Percentiles rank a stretch among this genome's conserved stretches.
Conservation (phyloP, 2,888 invertebrate genomes). For the Eupeodes latifasciatus region DNA sequence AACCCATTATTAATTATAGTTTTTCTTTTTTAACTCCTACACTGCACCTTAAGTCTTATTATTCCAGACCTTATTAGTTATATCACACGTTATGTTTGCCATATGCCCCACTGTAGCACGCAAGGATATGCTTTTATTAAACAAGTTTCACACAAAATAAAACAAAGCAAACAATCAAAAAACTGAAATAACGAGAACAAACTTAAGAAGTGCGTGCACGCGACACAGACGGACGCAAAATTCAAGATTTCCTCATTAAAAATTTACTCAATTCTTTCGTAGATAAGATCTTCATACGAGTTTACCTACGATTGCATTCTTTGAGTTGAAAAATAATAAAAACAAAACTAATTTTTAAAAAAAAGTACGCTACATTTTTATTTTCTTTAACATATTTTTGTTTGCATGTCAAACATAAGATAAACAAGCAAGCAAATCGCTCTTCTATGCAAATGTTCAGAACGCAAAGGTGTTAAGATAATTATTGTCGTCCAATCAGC, state of each 20-base stretch:
- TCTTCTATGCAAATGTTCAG: background rate
- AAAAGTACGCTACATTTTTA: no score
- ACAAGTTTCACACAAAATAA: background rate
- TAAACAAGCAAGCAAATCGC: background rate
- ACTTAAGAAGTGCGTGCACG: background rate
- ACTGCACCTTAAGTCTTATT: no score
- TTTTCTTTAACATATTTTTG: background rate
- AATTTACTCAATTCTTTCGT: background rate
- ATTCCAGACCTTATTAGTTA: no score
- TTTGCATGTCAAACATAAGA: background rate
- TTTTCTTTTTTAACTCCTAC: no score
- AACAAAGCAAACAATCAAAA: background rate
- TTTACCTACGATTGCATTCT: background rate
- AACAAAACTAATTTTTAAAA: no score
- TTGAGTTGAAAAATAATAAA: background rate
- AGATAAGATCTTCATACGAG: no score
- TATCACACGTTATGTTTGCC: no score
- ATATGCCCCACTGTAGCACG: background rate
- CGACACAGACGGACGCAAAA: background rate
- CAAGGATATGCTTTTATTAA: background rate
- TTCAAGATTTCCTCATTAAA: background rate
- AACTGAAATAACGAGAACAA: background rate
- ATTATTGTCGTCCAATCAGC: slow-evolving; percentile 6
- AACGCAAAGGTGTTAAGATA: background rate
- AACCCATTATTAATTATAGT: no score